Conservation (phyloP, 2,888 invertebrate species). For the Pseudeuparius sepicola region DNA sequence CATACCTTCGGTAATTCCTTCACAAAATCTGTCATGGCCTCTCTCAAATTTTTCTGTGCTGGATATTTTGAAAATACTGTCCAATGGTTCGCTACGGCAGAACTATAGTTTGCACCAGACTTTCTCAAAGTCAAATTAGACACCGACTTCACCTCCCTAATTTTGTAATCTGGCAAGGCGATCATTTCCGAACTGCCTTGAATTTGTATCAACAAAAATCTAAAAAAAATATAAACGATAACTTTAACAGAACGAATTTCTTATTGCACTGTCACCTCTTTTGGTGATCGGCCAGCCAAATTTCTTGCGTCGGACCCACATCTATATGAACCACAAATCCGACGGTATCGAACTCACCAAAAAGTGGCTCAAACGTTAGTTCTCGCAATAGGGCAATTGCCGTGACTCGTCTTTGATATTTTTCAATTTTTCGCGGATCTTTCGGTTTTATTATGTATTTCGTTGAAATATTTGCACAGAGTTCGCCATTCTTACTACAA, state of each 20-base stretch:
- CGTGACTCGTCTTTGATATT: slow-evolving; percentile 29
- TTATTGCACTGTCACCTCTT: too few species aligned
- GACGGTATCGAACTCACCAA: slow-evolving; percentile 64
- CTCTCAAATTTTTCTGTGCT: slow-evolving; percentile 42
- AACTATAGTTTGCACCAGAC: too few species aligned
- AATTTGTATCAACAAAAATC: too few species aligned
- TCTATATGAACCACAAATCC: slow-evolving; percentile 56
- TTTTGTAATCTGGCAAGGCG: too few species aligned
- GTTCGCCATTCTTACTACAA: slow-evolving; percentile 29
- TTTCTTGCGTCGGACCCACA: slow-evolving; percentile 43
- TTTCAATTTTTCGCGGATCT: slow-evolving; percentile 18
- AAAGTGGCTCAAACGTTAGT: slow-evolving; percentile 38
- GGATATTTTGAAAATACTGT: slow-evolving; percentile 53
- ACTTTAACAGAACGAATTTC: too few species aligned
- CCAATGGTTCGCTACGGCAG: slow-evolving; percentile 52
- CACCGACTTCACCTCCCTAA: too few species aligned
- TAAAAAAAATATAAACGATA: too few species aligned
- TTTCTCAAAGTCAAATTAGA: too few species aligned
- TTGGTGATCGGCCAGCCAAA: slow-evolving; percentile 49
- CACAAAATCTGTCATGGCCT: slow-evolving; percentile 41
- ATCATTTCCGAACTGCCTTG: too few species aligned
- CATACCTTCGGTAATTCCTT: too few species aligned
- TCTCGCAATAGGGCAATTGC: slow-evolving; percentile 41
- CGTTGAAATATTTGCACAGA: slow-evolving; percentile 27
- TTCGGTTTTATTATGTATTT: slow-evolving; percentile 24